Conservation (phyloP, 2,797 vertebrate species). For the Margarornis squamiger region DNA sequence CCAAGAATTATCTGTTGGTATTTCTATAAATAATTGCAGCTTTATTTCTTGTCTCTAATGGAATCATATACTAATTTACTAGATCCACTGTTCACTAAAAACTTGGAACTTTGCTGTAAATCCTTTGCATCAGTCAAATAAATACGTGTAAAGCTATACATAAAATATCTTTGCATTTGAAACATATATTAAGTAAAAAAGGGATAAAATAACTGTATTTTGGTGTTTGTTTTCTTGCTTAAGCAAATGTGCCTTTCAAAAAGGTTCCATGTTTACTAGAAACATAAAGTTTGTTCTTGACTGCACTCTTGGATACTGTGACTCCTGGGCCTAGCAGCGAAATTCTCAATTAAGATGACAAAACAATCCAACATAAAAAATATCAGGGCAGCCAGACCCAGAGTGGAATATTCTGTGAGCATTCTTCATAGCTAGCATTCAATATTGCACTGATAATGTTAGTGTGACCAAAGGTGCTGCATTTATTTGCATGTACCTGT, state of each 20-base stretch:
- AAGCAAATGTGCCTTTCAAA: slow-evolving; percentile 40
- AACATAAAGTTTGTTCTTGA: slow-evolving; percentile 40
- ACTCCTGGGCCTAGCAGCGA: not conserved
- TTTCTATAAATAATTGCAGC: slow-evolving; percentile 23
- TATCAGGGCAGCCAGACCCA: not conserved
- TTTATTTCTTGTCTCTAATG: not conserved
- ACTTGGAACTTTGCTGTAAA: not conserved
- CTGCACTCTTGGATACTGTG: not conserved
- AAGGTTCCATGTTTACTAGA: not conserved
- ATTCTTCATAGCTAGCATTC: not conserved
- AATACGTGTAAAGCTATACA: not conserved
- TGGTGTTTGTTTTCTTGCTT: not conserved
- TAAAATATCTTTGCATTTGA: not conserved
- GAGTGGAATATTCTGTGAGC: slow-evolving; percentile 11
- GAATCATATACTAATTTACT: not conserved
- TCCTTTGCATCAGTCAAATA: not conserved
- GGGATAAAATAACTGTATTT: not conserved
- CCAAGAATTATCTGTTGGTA: not conserved
- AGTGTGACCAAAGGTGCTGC: not conserved
- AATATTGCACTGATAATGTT: not conserved
- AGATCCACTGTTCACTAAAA: not conserved
- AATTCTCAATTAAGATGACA: not conserved
- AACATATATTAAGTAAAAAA: not conserved
- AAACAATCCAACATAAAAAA: not conserved
- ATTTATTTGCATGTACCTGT: not conserved